A percentile compares a stretch with the other conserved stretches of the same genome.
phyloP scores from a whole-genome alignment of 2,797 vertebrate species.

The Australoheros facetus region DNA sequence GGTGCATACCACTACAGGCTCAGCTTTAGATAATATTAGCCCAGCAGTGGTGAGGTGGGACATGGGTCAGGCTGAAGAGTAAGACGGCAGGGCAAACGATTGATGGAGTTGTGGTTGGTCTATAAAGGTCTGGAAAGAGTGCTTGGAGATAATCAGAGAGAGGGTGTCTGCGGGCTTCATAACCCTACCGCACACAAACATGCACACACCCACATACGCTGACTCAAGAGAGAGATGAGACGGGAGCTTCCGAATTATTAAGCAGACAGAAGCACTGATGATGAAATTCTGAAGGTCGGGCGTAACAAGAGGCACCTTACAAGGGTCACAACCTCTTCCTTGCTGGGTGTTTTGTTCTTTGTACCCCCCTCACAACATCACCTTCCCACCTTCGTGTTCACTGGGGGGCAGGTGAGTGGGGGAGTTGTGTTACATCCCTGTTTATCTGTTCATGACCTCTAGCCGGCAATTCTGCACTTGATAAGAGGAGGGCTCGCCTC shows the following conservation, averaged over 20 bases:
- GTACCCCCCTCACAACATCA: constrained; percentile 72
- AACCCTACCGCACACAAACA: constrained; percentile 59
- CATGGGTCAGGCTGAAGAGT: constrained; percentile 78
- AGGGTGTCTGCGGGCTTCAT: constrained; percentile 88
- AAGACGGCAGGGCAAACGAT: constrained; percentile 88
- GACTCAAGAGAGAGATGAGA: constrained; percentile 86
- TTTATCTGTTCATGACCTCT: constrained; percentile 99
- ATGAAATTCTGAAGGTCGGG: constrained; percentile 99
- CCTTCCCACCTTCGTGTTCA: constrained; percentile 79
- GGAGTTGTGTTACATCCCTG: constrained; percentile 92
- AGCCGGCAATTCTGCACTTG: constrained; percentile 98
- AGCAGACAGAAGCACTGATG: constrained; percentile 93
- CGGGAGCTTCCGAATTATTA: constrained; percentile 93
- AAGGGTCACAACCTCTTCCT: constrained; percentile 91
- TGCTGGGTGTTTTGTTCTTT: constrained; percentile 80
- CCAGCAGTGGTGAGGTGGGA: constrained; percentile 63
- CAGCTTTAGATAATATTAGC: constrained; percentile 67
- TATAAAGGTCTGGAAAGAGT: constrained; percentile 97
- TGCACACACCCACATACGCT: constrained; percentile 54
- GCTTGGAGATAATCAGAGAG: constrained; percentile 97
- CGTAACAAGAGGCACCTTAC: constrained; percentile 99
- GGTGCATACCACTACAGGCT: constrained; percentile 38
- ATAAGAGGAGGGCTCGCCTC: constrained; percentile 91
- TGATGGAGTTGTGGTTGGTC: constrained; percentile 98
- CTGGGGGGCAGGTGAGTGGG: constrained; percentile 75